Base-by-base conservation (phyloP, 2,888 invertebrate genomes). In the Isoperla grammatica region DNA sequence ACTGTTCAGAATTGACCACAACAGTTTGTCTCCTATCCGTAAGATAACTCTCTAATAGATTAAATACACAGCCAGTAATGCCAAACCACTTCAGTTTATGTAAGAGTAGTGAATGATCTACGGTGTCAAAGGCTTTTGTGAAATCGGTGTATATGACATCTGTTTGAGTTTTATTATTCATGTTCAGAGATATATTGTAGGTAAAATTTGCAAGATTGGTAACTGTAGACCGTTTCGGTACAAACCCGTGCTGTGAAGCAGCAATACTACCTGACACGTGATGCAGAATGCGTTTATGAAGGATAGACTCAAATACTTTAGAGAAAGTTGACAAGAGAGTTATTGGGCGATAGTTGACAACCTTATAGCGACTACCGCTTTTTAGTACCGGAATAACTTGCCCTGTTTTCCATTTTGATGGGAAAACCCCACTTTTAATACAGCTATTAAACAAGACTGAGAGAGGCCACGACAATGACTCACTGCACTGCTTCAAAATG, bases 361-460 rank as follows among this genome's bases (percentile, higher is more conserved):
- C 49, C 23, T 35, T 22, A 15, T 29, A 29, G 6, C 35, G 12
- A 29, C 13, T 23, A n/a, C 49, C 35, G 8, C 29, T 49, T 49
- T 49, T 49, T 9, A 29, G 49, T 9, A 49, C 49, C n/a, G 49
- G 49, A 5, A 29, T 49, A 13, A 49, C 49, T 9, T 49, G 12
- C 4, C 20, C 48, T n/a, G 8, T 17, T 13, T 48, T 48, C 48
- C 48, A 48, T 6, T 22, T n/a, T 17, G 48, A 6, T 20, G 48
- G 48, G 4, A 48, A 48, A 22, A 48, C 22, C 2, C 48, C 22
- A n/a, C n/a, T 19, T 22, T 12, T 9, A 12, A 48, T 17, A 20
- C 20, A 6, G 13, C 13, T n/a, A 48, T 29, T 49, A 13, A 49
- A 49, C 5, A 49, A 13, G 8, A 29, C 49, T 5, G 49, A 15